Conservation (phyloP, 2,113 vertebrate genomes). For the Gopherus evgoodei region DNA sequence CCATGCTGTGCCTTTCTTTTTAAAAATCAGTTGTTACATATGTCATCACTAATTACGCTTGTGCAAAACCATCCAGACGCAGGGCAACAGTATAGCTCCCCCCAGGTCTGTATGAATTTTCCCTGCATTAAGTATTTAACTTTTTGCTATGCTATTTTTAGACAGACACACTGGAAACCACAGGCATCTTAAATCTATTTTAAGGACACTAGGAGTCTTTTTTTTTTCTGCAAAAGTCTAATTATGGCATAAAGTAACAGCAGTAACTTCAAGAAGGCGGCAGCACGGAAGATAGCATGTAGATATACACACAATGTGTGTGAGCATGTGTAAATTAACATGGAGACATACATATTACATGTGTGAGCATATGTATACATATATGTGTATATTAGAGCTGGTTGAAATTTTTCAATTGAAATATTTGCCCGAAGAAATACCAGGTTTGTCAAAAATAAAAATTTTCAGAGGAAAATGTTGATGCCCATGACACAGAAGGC, state of each 20-base stretch:
- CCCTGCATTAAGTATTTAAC: not conserved
- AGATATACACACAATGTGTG: not conserved
- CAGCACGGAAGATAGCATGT: not conserved
- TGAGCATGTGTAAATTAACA: not conserved
- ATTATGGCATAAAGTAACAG: not conserved
- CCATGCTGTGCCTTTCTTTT: not conserved
- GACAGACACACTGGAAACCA: not conserved
- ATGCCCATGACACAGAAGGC: not conserved
- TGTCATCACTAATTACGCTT: slow-evolving; percentile 15
- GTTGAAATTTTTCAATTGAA: not conserved
- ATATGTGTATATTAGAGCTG: rapidly evolving
- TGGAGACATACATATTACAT: not conserved
- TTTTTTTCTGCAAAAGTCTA: not conserved
- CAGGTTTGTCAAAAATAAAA: not conserved
- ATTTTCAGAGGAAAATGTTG: rapidly evolving
- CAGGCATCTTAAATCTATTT: not conserved
- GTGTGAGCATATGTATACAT: not conserved
- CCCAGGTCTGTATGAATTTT: slow-evolving; percentile 4
- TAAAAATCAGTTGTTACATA: not conserved
- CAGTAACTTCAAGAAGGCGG: not conserved
- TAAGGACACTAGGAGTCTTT: not conserved
- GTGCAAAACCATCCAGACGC: slow-evolving; percentile 20
- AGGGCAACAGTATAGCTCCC: not conserved
- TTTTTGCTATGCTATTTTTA: slow-evolving; percentile 1
- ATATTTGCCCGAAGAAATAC: not conserved